A percentile compares a stretch with the other conserved stretches of the same genome.
These are phyloP conservation scores for Nymphalis c-album DNA, from an alignment of 2,888 invertebrate genomes.

Conservation along the genomic window DNA sequence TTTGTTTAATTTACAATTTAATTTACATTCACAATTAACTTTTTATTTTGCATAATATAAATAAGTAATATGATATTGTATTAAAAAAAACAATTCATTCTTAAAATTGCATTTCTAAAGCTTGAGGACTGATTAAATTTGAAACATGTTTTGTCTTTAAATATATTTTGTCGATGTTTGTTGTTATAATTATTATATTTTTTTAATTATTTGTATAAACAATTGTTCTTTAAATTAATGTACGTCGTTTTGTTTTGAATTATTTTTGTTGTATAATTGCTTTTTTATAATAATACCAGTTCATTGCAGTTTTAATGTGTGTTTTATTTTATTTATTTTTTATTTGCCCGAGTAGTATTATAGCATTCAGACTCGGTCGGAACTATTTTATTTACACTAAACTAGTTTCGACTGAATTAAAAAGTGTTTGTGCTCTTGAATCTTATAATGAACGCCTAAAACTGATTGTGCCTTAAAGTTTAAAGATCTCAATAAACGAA, in stretches of 20 bases:
- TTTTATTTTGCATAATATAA: conserved; percentile 75
- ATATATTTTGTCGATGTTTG: conserved; percentile 83
- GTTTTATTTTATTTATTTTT: conserved; percentile 76
- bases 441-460: conserved; percentile 38
- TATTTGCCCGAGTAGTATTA: conserved; percentile 68
- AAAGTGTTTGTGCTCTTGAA: conserved; percentile 74
- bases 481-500: conserved; percentile 27
- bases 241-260: conserved; percentile 89
- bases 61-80: conserved; percentile 60
- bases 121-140: conserved; percentile 78
- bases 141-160: conserved; percentile 81
- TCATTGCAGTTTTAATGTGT: conserved; percentile 86
- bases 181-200: conserved; percentile 84
- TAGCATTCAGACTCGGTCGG: conserved; percentile 52
- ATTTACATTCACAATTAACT: conserved; percentile 45
- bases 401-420: conserved; percentile 52
- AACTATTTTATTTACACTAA: conserved; percentile 55
- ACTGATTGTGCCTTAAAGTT: conserved; percentile 46
- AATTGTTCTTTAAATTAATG: conserved; percentile 89
- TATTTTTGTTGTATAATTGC: conserved; percentile 88
- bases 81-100: conserved; percentile 68
- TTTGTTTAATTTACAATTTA: conserved; percentile 50
- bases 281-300: conserved; percentile 88
- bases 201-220: conserved; percentile 86
- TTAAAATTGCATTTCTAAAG: conserved; percentile 80